These are phyloP conservation scores for Anoplophora glabripennis DNA, from an alignment of 1,140 invertebrate species.

Conservation along the genomic window DNA sequence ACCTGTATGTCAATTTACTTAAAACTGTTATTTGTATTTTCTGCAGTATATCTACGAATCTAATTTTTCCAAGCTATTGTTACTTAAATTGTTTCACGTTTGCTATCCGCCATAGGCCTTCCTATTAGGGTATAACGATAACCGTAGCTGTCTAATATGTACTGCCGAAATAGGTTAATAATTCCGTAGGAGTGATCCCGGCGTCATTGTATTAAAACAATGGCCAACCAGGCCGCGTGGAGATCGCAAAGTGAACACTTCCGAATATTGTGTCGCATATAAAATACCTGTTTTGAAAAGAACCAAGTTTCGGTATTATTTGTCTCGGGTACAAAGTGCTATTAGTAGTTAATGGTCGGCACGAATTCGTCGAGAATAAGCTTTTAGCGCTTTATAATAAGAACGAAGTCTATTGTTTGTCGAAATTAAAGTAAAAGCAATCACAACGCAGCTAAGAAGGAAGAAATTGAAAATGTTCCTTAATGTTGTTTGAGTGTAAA, in stretches of 20 bases:
- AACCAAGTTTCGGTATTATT: conserved; percentile 15
- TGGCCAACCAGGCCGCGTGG: not conserved
- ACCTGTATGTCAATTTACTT: too few relatives aligned
- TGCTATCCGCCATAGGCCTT: too few relatives aligned
- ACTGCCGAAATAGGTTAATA: too few relatives aligned
- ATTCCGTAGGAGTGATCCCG: not conserved
- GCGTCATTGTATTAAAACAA: conserved; percentile 1
- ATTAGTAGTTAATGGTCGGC: conserved; percentile 16
- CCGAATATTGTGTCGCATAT: conserved; percentile 2
- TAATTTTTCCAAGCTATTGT: too few relatives aligned
- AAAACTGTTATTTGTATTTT: too few relatives aligned
- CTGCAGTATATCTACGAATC: too few relatives aligned
- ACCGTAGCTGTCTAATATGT: too few relatives aligned
- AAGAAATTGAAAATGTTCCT: conserved; percentile 3
- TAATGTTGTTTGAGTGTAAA: conserved; percentile 1
- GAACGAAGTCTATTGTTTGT: conserved; percentile 5
- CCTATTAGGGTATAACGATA: too few relatives aligned
- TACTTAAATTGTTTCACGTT: too few relatives aligned
- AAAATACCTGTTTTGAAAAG: not conserved
- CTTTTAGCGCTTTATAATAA: conserved; percentile 20
- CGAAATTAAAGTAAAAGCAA: conserved; percentile 10
- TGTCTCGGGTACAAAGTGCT: conserved; percentile 12
- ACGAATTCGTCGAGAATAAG: conserved; percentile 16
- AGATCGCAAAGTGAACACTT: conserved; percentile 3
- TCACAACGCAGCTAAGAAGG: conserved; percentile 4